These are phyloP conservation scores for Artibeus jamaicensis DNA, from an alignment of 2,797 vertebrate genomes.

Conservation along the genomic window DNA sequence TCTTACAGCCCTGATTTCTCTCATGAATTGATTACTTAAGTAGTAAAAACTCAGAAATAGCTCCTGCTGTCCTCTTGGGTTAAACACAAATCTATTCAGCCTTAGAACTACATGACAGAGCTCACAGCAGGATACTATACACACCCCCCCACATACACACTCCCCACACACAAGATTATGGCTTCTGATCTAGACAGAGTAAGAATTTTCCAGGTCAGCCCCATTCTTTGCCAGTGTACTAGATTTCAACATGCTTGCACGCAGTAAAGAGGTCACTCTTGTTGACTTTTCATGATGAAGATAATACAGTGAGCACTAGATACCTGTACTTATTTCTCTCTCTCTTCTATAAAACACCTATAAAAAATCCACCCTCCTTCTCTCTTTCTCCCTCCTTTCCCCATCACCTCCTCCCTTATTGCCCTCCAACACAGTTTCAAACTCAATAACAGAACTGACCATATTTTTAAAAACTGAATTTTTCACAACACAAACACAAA, in stretches of 20 bases:
- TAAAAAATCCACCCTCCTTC: constrained; percentile 12
- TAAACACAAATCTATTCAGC: constrained; percentile 55
- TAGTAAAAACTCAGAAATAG: constrained; percentile 51
- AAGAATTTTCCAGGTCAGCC: background rate
- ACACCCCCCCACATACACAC: background rate
- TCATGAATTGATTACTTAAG: constrained; percentile 56
- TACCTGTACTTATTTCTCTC: background rate
- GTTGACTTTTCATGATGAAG: background rate
- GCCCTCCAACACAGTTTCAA: background rate
- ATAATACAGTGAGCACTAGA: background rate
- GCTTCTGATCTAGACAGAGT: background rate
- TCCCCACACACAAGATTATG: background rate
- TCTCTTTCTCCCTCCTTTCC: background rate
- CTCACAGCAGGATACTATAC: background rate
- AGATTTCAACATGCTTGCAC: background rate
- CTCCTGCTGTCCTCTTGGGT: constrained; percentile 34
- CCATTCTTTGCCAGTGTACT: background rate
- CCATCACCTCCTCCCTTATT: background rate
- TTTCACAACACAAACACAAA: constrained; percentile 4
- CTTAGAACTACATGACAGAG: constrained; percentile 9
- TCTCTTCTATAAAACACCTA: background rate
- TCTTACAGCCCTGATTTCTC: constrained; percentile 43
- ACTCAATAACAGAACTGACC: constrained; percentile 6
- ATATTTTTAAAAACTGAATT: background rate
- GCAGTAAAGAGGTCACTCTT: constrained; percentile 5